Evolutionary conservation across 1,140 invertebrate species (phyloP), one percentile per base, ranked within the genome.

Genomic region (Hyles euphorbiae): DNA sequence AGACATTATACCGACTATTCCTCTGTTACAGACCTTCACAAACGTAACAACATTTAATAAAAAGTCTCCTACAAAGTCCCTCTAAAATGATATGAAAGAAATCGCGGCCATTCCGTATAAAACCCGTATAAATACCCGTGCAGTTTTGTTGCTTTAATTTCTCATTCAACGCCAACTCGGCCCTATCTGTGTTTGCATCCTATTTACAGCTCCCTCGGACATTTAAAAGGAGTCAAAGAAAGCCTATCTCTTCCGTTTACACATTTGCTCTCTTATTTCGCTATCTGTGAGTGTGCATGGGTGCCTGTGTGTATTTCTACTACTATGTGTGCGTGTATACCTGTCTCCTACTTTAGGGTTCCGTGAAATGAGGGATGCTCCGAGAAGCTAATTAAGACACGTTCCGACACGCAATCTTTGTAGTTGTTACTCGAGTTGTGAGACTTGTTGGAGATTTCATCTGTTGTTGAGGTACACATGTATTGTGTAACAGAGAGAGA

Each of bases 121-220:
- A 22, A 22, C 22, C 22, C 22, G 22, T 22, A 22, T 22, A 22
- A 22, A 22, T 2, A 22, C 22, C 36, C 5, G 36, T 8, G 36
- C 36, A 8, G 36, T 40, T 40, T 8, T 40, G 36, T 40, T 40
- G 36, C 36, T 40, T 40, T 82, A 87, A 87, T 82, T 74, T 63
- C 68, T 72, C 75, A 83, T 84, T 87, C 81, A 83, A 63, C 72
- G 61, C 67, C 57, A 65, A 59, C 69, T 49, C 61, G 60, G 60
- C 67, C 70, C 67, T 86, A 87, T 87, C 83, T 81, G 56, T 84
- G 79, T 84, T 87, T 87, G 76, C 83, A 85, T 85, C 81, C 77
- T 82, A 81, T 87, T 86, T 83, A 87, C 65, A 77, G 68, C 68
- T 76, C 71, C 72, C 78, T 72, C 67, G 74, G 72, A 78, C 78